Evolutionary conservation across 2,797 vertebrate genomes (phyloP).

Genomic region (Sphaeramia orbicularis): DNA sequence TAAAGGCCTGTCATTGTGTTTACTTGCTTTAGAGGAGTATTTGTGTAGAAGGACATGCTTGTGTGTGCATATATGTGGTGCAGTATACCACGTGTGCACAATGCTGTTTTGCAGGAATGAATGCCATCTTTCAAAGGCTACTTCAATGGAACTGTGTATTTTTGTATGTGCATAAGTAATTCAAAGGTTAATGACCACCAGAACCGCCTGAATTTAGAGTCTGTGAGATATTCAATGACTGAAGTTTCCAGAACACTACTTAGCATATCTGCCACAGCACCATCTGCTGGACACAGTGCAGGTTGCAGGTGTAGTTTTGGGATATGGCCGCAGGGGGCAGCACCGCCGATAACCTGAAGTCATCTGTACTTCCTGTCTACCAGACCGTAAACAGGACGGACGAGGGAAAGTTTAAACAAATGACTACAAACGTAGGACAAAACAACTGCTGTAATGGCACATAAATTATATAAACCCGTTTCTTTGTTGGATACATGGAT

Average conservation of each 20-base stretch:
- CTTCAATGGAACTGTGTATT: neutral
- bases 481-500: conserved; percentile 59
- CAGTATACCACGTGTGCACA: neutral
- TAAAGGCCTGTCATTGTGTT: conserved; percentile 52
- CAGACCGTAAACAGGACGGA: neutral
- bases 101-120: neutral
- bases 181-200: neutral
- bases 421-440: conserved; percentile 23
- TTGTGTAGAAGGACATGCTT: neutral
- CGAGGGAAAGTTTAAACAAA: conserved; percentile 70
- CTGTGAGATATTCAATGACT: conserved; percentile 5
- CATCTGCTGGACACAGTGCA: conserved; percentile 44
- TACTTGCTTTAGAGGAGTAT: conserved; percentile 28
- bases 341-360: neutral
- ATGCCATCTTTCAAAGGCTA: neutral
- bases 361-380: conserved; percentile 56
- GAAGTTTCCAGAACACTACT: conserved; percentile 59
- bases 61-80: neutral
- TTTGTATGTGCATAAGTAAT: neutral
- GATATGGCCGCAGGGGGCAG: conserved; percentile 51
- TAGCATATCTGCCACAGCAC: conserved; percentile 13
- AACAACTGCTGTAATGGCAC: neutral
- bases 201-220: neutral
- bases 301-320: neutral
- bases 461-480: conserved; percentile 7